Evolutionary conservation across 2,113 vertebrate genomes (phyloP), one percentile per base, ranked within the genome.

Genomic region (Oryzias celebensis): DNA sequence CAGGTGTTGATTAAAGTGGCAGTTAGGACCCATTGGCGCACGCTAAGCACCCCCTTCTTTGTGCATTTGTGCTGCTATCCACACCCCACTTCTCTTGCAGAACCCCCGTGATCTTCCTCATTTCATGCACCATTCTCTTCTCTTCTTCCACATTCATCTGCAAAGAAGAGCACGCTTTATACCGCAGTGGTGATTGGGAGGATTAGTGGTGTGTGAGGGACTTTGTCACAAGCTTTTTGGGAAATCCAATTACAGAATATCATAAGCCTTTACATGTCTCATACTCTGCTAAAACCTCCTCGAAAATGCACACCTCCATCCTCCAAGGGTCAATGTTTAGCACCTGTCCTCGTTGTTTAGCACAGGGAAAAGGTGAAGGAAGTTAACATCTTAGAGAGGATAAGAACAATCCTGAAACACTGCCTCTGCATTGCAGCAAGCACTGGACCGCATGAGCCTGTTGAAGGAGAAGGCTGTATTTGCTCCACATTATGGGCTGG

Each of bases 211-310:
- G 87, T 87, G 84, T 81, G 84, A 90, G 85, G 76, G 89, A 92
- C 89, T 90, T 90, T 90, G 90, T 91, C 87, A 91, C 90, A 86
- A 91, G 90, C 89, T 91, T 90, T 88, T 89, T 87, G 77, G 82
- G 84, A 90, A 93, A 93, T 92, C 90, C 91, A 92, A 92, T 92
- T 92, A 92, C 89, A 77, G 84, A 90, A 88, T 91, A 91, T 90
- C 88, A 90, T 88, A 90, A 90, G 88, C 86, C 84, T 79, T 36
- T 90, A 88, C 88, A 88, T 89, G 91, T 89, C 90, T 91, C 87
- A 85, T 87, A 85, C 81, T 78, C 72, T 47, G 72, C 76, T 73
- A 85, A 89, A 86, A 84, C 81, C 90, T 74, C 71, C 69, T 72
- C 58, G 82, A 83, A 82, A 84, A 87, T 83, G 73, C 82, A 73